Conservation (phyloP, 2,113 vertebrate species). For the Lanius ludovicianus region DNA sequence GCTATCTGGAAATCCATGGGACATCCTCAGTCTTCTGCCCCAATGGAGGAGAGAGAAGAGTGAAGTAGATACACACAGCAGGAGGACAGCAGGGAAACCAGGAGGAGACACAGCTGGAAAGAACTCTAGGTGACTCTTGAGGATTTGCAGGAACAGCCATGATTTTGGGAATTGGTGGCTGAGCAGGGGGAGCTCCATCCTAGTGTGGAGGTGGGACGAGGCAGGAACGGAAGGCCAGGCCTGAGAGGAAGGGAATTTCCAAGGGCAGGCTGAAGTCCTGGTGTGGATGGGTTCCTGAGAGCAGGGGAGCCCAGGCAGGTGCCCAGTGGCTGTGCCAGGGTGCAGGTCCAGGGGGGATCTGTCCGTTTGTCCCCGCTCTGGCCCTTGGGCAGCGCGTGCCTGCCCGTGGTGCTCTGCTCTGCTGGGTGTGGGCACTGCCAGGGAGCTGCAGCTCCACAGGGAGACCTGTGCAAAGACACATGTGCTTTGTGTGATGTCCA, state of each 20-base stretch:
- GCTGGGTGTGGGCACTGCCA: not conserved
- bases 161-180: not conserved
- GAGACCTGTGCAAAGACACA: not conserved
- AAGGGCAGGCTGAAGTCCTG: not conserved
- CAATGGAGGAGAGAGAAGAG: not conserved
- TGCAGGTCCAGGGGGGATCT: not conserved
- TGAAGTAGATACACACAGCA: not conserved
- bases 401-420: not conserved
- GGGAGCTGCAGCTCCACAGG: not conserved
- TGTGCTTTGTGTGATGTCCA: not conserved
- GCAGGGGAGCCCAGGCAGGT: not conserved
- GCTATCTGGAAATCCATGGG: not conserved
- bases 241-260: not conserved
- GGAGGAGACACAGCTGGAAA: not conserved
- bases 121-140: not conserved
- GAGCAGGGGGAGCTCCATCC: not conserved
- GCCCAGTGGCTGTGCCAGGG: not conserved
- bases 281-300: not conserved
- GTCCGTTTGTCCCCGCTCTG: fast-evolving
- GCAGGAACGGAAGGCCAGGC: not conserved
- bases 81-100: not conserved
- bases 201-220: not conserved
- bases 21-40: not conserved
- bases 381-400: fast-evolving
- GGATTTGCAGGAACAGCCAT: not conserved